Base-by-base conservation (phyloP, 2,113 vertebrate species). In the Notarius lentiginosus region DNA sequence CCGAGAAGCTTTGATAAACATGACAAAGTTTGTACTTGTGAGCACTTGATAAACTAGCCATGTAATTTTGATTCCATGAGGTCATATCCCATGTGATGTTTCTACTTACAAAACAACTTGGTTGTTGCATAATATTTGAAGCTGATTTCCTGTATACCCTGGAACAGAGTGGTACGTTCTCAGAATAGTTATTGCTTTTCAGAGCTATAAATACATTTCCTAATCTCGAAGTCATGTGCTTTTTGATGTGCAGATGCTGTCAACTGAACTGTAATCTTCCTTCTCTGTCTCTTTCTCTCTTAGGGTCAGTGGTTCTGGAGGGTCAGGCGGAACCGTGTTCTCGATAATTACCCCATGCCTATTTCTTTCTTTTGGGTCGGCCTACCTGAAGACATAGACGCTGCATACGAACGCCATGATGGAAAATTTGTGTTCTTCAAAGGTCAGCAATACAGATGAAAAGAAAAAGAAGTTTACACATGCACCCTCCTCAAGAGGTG, bases 281-380 rank as follows among this genome's bases (percentile, higher is more conserved):
- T 20, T 34, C n/a, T 68, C 20, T 65, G 1, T 66, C 49, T 77
- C 47, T 53, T 4, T 51, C 34, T 51, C 5, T 70, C 53, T 58
- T 88, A 99, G 98, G 98, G 97, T 84, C 94, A 93, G 75, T 99
- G 98, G 98, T 99, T 99, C 93, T 99, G 98, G 98, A 95, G 98
- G 49, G 98, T 99, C 7, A 94, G 97, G 49, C 94, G 98, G 89
- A 99, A 99, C 92, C 96, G 95, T 0, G 98, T 99, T 84, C 92
- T 98, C 89, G 98, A 98, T 92, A 98, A 98, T 90, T 99, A 99
- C 82, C 98, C 98, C 34, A 99, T 99, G 98, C 97, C 96, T 0
- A 98, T 99, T 0, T 96, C 97, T 0, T 96, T 98, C 79, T 99
- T 99, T 93, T 99, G 98, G 98, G 93, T 94, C 3, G 98, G 98